phyloP scores from a whole-genome alignment of 2,797 vertebrate genomes.

The Natrix natrix region DNA sequence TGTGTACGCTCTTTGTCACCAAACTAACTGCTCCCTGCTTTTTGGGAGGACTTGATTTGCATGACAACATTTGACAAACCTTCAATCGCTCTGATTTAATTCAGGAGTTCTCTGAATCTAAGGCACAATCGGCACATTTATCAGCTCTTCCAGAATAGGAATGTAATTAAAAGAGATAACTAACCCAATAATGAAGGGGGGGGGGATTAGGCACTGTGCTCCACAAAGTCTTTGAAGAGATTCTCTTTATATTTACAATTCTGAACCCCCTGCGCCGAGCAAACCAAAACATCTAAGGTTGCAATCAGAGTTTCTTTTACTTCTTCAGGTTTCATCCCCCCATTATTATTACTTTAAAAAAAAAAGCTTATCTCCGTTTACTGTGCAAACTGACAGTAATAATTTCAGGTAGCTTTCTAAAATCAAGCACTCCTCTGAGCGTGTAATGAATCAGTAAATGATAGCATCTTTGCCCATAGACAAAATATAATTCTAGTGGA shows the following conservation, averaged over 20 bases:
- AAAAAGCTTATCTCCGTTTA: slow-evolving; percentile 51
- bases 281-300: slow-evolving; percentile 31
- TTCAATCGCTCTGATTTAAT: neutral
- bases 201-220: neutral
- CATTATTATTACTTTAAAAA: slow-evolving; percentile 21
- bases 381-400: slow-evolving; percentile 31
- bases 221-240: neutral
- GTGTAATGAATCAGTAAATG: slow-evolving; percentile 74
- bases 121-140: neutral
- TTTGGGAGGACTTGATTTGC: neutral
- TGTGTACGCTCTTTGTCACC: neutral
- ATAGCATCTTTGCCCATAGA: slow-evolving; percentile 55
- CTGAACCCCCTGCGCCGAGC: neutral
- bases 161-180: neutral
- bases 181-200: fast-evolving
- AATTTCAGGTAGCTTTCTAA: slow-evolving; percentile 63
- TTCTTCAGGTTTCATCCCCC: slow-evolving; percentile 30
- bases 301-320: slow-evolving; percentile 39
- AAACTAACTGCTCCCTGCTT: neutral
- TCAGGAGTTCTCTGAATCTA: neutral
- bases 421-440: slow-evolving; percentile 65
- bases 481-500: slow-evolving; percentile 53
- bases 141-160: too few relatives aligned
- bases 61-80: neutral
- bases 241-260: neutral